phyloP scores from a whole-genome alignment of 2,888 invertebrate genomes.

The Cataglyphis altisquamis region DNA sequence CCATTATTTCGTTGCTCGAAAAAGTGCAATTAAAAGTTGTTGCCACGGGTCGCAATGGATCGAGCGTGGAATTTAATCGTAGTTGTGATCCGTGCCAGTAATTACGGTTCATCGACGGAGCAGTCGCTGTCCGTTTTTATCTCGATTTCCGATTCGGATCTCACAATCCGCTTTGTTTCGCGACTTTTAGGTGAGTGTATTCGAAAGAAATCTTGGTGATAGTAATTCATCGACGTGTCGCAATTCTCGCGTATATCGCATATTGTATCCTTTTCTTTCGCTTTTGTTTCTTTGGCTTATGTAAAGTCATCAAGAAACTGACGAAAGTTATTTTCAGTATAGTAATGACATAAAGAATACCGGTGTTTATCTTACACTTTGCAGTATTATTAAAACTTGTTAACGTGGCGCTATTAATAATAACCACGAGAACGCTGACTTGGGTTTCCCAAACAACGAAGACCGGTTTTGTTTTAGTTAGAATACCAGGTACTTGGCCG shows the following conservation, averaged over 20 bases:
- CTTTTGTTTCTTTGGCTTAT: background rate
- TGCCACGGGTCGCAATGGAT: slow-evolving; percentile 59
- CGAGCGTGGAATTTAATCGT: slow-evolving; percentile 65
- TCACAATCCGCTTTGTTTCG: slow-evolving; percentile 18
- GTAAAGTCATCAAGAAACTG: background rate
- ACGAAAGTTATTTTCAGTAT: slow-evolving; percentile 12
- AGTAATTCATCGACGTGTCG: background rate
- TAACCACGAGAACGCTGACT: slow-evolving; percentile 43
- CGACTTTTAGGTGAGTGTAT: background rate
- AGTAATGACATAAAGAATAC: slow-evolving; percentile 22
- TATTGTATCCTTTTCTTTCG: too few relatives aligned
- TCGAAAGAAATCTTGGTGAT: slow-evolving; percentile 5
- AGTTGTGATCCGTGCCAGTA: slow-evolving; percentile 65
- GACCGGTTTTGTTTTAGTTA: slow-evolving; percentile 50
- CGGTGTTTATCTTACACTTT: background rate
- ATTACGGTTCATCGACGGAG: slow-evolving; percentile 72
- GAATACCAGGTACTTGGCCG: slow-evolving; percentile 19
- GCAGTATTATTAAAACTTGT: slow-evolving; percentile 41
- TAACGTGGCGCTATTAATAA: slow-evolving; percentile 45
- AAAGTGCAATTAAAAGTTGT: slow-evolving; percentile 82
- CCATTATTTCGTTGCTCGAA: slow-evolving; percentile 48
- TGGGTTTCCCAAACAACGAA: slow-evolving; percentile 26
- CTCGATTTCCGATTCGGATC: slow-evolving; percentile 44
- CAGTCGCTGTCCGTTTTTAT: slow-evolving; percentile 52
- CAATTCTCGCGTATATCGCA: background rate